Percentiles rank a stretch among this genome's conserved stretches.
Conservation (phyloP, 2,113 vertebrate species). For the Corvus hawaiiensis region DNA sequence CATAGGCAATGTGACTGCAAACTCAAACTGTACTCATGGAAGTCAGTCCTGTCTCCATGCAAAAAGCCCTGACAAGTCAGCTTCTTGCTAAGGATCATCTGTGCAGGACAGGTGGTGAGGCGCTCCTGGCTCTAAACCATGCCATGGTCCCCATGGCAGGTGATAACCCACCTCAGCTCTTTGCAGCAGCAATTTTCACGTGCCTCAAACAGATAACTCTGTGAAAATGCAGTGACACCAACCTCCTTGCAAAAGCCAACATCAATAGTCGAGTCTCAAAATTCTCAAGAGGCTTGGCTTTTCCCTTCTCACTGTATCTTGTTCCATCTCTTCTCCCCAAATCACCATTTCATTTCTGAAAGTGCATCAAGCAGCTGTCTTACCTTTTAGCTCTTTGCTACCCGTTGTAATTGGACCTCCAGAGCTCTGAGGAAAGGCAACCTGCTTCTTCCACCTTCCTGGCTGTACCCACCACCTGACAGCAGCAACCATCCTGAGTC, state of each 20-base stretch:
- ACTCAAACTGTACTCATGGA: accelerated
- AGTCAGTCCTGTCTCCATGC: neutral
- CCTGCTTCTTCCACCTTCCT: neutral
- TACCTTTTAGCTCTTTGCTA: neutral
- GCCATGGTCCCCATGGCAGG: neutral
- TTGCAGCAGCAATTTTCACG: neutral
- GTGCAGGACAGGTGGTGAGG: neutral
- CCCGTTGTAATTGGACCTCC: neutral
- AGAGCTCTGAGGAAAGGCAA: neutral
- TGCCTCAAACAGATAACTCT: neutral
- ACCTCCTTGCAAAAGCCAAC: neutral
- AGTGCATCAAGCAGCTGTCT: neutral
- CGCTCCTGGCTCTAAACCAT: neutral
- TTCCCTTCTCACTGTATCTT: neutral
- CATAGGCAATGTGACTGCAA: neutral
- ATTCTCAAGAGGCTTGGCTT: neutral
- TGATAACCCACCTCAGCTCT: neutral
- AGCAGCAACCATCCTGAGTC: neutral
- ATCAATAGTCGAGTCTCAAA: neutral
- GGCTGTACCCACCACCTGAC: neutral
- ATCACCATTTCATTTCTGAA: neutral
- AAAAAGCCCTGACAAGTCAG: neutral
- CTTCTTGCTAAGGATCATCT: neutral
- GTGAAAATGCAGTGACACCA: neutral
- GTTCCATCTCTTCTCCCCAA: neutral